Evolutionary conservation across 2,888 invertebrate genomes (phyloP), one percentile per base, ranked within the genome.

Genomic region (Argyresthia goedartella): DNA sequence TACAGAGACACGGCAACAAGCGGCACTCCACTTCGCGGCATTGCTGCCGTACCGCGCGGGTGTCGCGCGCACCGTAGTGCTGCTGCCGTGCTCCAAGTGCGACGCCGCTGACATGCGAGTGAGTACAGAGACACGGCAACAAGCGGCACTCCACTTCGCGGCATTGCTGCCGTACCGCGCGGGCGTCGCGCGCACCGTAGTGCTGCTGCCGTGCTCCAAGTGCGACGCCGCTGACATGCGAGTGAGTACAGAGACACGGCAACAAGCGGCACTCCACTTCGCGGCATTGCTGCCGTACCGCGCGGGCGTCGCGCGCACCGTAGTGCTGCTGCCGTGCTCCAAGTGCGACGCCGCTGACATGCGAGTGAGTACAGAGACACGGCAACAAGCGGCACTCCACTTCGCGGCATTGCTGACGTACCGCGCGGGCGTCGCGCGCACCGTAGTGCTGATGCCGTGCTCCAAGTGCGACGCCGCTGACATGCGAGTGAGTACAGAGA

Each of bases 401-500:
- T 91, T 89, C 66, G 93, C 94, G 13, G 90, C 92, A 0, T 87
- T 88, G 55, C 81, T 95, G 48, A 90, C 92, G 54, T 95, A 94
- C 88, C 89, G 96, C 36, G 90, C 95, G 1, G 97, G 93, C 0
- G 95, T 93, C 25, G 92, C 95, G 0, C 93, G 95, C 69, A 93
- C 92, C 3, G 91, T 97, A 57, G 87, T 97, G 55, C 81, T 97
- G 44, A 69, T 97, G 66, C 93, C 95, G 0, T 97, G 96, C 76
- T 90, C 92, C 10, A 88, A 88, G 51, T 96, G 96, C 71, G 89
- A 91, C 57, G 87, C 90, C 4, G 73, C 79, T 43, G 87, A 89
- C 59, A 93, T 93, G 91, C 10, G 11, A n/a, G n/a, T 25, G 34
- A 14, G n/a, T 11, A 9, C 34, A 9, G 14, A 34, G 8, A 34